Evolutionary conservation across 23 tunicate species (phyloP).

Genomic region (Trididemnum nubilum): DNA sequence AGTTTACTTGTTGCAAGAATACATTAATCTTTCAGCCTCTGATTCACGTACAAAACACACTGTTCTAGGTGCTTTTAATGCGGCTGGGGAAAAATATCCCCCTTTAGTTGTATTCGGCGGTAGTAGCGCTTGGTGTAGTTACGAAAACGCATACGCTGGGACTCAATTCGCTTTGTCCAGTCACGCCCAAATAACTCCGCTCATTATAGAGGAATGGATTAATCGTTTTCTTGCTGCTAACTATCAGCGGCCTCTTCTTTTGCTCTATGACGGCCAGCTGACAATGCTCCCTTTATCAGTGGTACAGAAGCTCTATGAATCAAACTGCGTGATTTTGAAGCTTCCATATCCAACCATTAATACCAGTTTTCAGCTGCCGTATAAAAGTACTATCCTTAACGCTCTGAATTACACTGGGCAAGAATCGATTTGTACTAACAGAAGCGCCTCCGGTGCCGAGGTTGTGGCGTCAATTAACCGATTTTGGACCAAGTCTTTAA

Average conservation of each 20-base stretch:
- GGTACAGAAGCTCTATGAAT: background rate
- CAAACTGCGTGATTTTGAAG: constrained; percentile 28
- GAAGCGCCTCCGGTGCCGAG: background rate
- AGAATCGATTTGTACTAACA: background rate
- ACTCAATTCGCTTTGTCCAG: constrained; percentile 37
- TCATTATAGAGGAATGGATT: constrained; percentile 33
- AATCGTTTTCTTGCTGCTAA: background rate
- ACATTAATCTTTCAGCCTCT: background rate
- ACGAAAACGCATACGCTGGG: constrained; percentile 14
- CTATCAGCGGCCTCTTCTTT: constrained; percentile 10
- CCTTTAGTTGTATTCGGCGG: constrained; percentile 40
- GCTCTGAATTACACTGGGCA: background rate
- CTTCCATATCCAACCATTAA: constrained; percentile 27
- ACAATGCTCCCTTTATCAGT: constrained; percentile 22
- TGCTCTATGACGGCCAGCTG: constrained; percentile 42
- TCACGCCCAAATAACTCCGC: background rate
- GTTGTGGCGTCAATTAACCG: constrained; percentile 11
- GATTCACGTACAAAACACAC: background rate
- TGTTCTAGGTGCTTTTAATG: constrained; percentile 45
- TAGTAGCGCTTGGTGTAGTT: constrained; percentile 21
- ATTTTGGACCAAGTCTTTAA: constrained; percentile 45
- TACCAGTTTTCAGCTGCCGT: constrained; percentile 32
- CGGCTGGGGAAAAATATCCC: constrained; percentile 35
- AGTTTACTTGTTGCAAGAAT: constrained; percentile 41
- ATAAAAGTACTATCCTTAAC: constrained; percentile 7